Percentiles rank a stretch among this genome's conserved stretches.
These are phyloP conservation scores for Conus betulinus DNA, from an alignment of 1,140 invertebrate genomes.

Conservation along the genomic window DNA sequence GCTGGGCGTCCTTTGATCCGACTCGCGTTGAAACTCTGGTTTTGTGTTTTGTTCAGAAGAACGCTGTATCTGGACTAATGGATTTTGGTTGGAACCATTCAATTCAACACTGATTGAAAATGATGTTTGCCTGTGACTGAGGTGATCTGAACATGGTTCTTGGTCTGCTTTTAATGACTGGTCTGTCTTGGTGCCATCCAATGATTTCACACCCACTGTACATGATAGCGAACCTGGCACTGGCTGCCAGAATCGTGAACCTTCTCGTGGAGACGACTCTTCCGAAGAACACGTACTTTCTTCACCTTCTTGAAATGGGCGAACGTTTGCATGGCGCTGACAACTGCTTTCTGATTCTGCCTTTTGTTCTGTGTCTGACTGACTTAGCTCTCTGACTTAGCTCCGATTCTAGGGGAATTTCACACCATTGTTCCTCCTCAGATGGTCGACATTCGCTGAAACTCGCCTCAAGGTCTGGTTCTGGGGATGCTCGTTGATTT, in stretches of 20 bases:
- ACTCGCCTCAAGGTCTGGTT: too few species aligned
- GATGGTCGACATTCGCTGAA: too few species aligned
- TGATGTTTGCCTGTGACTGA: not conserved
- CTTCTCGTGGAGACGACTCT: not conserved
- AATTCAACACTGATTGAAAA: not conserved
- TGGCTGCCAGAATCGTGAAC: not conserved
- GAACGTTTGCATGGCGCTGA: too few species aligned
- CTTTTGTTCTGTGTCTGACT: too few species aligned
- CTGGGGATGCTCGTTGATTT: too few species aligned
- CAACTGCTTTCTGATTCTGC: too few species aligned
- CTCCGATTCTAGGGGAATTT: too few species aligned
- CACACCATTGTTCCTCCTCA: too few species aligned
- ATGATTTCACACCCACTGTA: not conserved
- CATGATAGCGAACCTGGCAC: not conserved
- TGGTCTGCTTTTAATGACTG: not conserved
- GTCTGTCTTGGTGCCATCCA: not conserved
- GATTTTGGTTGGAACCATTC: not conserved
- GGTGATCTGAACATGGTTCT: not conserved
- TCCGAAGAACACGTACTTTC: too few species aligned
- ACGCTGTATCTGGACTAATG: not conserved
- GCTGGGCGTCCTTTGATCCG: not conserved
- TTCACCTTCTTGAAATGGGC: too few species aligned
- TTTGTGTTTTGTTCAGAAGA: not conserved
- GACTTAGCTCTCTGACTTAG: too few species aligned
- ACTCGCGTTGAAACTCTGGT: not conserved